These are phyloP conservation scores for Hippocampus mohnikei DNA, from an alignment of 2,113 vertebrate species.

Conservation along the genomic window DNA sequence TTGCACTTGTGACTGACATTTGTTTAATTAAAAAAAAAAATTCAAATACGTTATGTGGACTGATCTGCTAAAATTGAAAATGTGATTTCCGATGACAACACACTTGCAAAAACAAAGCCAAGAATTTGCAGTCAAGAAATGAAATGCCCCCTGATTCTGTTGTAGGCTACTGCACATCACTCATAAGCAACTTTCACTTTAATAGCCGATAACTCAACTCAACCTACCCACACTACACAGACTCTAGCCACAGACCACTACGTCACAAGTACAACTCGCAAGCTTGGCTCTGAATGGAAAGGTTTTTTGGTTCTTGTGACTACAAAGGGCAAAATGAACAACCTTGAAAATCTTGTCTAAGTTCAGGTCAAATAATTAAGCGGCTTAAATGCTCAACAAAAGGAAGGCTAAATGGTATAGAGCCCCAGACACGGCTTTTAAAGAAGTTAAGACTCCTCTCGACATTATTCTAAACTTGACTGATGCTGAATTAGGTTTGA, in stretches of 20 bases:
- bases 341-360: constrained; percentile 63
- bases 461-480: constrained; percentile 23
- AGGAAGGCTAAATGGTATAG: constrained; percentile 56
- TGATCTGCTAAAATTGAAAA: not conserved
- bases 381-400: constrained; percentile 67
- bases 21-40: not conserved
- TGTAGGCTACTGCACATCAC: constrained; percentile 43
- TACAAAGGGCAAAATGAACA: constrained; percentile 56
- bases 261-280: constrained; percentile 23
- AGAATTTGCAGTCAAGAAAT: constrained; percentile 63
- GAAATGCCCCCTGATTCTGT: constrained; percentile 56
- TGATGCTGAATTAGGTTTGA: constrained; percentile 8
- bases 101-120: not conserved
- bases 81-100: not conserved
- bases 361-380: constrained; percentile 73
- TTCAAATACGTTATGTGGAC: not conserved
- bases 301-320: constrained; percentile 53
- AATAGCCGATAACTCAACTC: not conserved
- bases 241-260: not conserved
- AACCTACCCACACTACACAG: not conserved
- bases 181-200: constrained; percentile 42
- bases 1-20: constrained; percentile 26
- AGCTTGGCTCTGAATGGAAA: constrained; percentile 35
- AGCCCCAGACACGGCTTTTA: constrained; percentile 57
- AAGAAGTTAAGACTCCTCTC: constrained; percentile 42